phyloP scores from a whole-genome alignment of 1,140 invertebrate genomes.

The Drosophila ohnishii region DNA sequence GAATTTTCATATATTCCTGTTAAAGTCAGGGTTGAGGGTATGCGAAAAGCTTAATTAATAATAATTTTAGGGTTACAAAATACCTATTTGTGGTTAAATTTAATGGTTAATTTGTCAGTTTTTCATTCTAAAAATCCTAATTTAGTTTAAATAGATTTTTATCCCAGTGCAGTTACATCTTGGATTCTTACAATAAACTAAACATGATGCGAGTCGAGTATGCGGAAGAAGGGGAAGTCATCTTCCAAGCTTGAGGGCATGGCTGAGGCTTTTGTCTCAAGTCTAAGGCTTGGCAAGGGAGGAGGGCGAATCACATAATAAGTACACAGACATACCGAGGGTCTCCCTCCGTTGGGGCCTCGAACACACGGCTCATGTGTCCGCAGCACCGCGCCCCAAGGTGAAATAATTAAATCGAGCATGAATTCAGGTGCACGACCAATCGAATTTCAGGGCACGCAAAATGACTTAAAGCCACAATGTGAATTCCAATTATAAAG shows the following conservation, averaged over 20 bases:
- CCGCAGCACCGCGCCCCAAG: slow-evolving; percentile 21
- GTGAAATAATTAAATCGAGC: slow-evolving; percentile 36
- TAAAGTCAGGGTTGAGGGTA: no score
- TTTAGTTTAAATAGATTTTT: neutral
- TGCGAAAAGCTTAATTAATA: no score
- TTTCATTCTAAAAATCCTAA: neutral
- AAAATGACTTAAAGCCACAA: slow-evolving; percentile 2
- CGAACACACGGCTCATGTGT: slow-evolving; percentile 8
- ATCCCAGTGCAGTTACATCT: slow-evolving; percentile 4
- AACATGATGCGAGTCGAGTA: slow-evolving; percentile 13
- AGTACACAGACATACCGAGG: slow-evolving; percentile 12
- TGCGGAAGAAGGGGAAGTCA: slow-evolving; percentile 16
- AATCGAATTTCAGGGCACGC: slow-evolving; percentile 33
- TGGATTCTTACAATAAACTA: neutral
- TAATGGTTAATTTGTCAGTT: no score
- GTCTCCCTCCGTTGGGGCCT: slow-evolving; percentile 8
- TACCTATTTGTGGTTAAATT: no score
- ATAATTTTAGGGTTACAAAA: no score
- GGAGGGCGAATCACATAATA: slow-evolving; percentile 1
- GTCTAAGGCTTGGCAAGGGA: neutral
- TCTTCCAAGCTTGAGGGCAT: slow-evolving; percentile 18
- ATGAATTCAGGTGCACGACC: slow-evolving; percentile 10
- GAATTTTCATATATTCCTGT: neutral
- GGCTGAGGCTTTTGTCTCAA: slow-evolving; percentile 22
- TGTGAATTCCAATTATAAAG: slow-evolving; percentile 15